Evolutionary conservation across 2,888 invertebrate species (phyloP), one percentile per base, ranked within the genome.

Genomic region (Sturmia bella): DNA sequence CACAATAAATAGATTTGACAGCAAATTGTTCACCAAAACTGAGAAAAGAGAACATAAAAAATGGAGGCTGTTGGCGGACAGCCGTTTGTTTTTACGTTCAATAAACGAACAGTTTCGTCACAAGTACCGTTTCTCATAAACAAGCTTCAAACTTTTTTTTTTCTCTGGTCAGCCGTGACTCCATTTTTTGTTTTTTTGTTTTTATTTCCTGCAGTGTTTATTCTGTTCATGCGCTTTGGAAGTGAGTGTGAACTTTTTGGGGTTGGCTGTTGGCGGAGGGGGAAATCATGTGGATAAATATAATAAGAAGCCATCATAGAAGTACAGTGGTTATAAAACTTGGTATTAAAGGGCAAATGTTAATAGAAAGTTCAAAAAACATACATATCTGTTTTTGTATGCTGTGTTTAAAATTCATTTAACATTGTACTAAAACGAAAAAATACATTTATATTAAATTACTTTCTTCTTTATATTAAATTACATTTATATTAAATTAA

Each of bases 291-390:
- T 63, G 19, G n/a, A 45, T 64, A 54, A 54, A 15, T 76, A 39
- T 70, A 78, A 82, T 82, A 82, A 82, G 70, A 70, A 15, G 59
- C 74, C 66, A 82, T 82, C 37, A 78, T 78, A 50, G 64, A 54
- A 43, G 48, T 12, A 82, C 39, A 82, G 78, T 82, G 78, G 70
- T 37, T 39, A 59, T 1, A 17, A 32, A 45, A 9, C 32, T 1
- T 43, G 13, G 5, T 43, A 5, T 11, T 1, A 43, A 43, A n/a
- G 11, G n/a, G n/a, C 11, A 13, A 43, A n/a, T 15, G 27, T 27
- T 27, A 27, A 4, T 3, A 27, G 6, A 27, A 27, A 27, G 3
- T 27, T n/a, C n/a, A n/a, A n/a, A n/a, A n/a, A n/a, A n/a, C n/a
- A n/a, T n/a, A n/a, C n/a, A n/a, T n/a, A n/a, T n/a, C n/a, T n/a